Evolutionary conservation across 2,888 invertebrate genomes (phyloP), one percentile per base, ranked within the genome.

Genomic region (Tinea pellionella): DNA sequence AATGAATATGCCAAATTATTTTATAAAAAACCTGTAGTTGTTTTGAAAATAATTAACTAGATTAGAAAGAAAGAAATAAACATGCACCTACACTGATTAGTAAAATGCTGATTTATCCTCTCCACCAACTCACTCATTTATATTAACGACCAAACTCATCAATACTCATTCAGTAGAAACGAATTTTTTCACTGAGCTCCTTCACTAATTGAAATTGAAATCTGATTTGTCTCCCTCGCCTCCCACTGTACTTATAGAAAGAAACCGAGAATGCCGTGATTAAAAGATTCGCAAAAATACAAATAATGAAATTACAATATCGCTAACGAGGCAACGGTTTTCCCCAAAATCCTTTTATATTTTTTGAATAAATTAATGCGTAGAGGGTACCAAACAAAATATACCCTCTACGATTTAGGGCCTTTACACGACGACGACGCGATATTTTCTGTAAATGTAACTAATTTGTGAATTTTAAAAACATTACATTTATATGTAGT

Each of bases 231-330:
- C 74, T 74, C 75, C 78, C 60, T 59, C 47, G 78, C 74, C 68
- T 66, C 67, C 47, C 47, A 16, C 13, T 15, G 68, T 69, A 67
- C 68, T 72, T 72, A 75, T 72, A 72, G 74, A 75, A 42, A 43
- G 29, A 41, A 59, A 42, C 59, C 47, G 70, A 73, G 65, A 68
- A 66, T 69, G 66, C 70, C 71, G 80, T 86, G 88, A 88, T 88
- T 88, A 88, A 88, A 87, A 85, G 83, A 84, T 81, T 81, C 77
- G 78, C 15, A 76, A 81, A 85, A 88, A 85, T 80, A 88, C 85
- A 88, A 88, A 87, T 87, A 88, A 88, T 88, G 83, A 85, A 88
- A 88, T 88, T 88, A 88, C 88, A 88, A 88, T 88, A 88, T 88
- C 84, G 85, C 83, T 88, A 88, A 88, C 88, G 83, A 83, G 75